Evolutionary conservation across 1,140 invertebrate genomes (phyloP).

Genomic region (Caenorhabditis elegans): DNA sequence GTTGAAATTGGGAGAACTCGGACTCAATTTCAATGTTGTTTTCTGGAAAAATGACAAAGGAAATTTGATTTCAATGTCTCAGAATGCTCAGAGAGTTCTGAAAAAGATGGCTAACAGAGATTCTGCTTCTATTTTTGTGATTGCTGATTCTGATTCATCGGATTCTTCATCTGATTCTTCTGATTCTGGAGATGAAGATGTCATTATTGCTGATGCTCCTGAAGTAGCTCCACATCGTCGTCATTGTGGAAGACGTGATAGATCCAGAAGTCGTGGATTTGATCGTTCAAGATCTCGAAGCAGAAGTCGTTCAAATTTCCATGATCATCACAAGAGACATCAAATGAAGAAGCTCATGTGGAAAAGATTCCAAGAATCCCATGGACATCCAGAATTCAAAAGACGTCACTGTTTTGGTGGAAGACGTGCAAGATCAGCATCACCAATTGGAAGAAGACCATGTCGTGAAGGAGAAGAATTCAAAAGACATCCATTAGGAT

Average conservation of each 20-base stretch:
- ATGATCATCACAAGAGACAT: no score
- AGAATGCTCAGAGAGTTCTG: neutral
- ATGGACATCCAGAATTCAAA: neutral
- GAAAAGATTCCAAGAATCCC: neutral
- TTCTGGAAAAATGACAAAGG: neutral
- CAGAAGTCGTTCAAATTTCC: neutral
- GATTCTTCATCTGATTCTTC: neutral
- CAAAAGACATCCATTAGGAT: neutral
- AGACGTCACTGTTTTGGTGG: neutral
- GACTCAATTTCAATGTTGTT: neutral
- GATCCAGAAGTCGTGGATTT: neutral
- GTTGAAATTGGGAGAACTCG: neutral
- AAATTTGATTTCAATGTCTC: neutral
- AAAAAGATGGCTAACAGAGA: neutral
- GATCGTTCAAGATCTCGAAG: neutral
- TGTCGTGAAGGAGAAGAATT: neutral
- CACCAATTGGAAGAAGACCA: neutral
- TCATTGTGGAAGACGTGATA: neutral
- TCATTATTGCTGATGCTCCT: neutral
- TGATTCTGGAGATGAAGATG: neutral
- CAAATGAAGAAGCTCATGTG: neutral
- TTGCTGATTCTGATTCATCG: slow-evolving; percentile 1
- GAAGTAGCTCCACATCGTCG: neutral
- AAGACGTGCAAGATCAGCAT: neutral
- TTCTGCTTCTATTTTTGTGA: neutral